Base-by-base conservation (phyloP, 2,888 invertebrate genomes). In the Hydrotaea diabolus region DNA sequence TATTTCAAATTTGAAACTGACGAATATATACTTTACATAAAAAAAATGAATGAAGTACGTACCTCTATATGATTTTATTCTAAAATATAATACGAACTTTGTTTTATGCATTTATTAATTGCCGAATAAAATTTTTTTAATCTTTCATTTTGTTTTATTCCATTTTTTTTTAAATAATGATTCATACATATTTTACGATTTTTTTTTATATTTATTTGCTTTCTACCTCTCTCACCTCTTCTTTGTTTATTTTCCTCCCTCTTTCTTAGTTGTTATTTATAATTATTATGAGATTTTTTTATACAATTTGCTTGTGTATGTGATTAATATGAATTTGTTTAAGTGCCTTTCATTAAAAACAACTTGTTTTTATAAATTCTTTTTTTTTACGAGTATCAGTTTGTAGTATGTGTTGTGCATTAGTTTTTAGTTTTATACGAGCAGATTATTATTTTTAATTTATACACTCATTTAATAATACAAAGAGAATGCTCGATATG, bases 321-420 rank as follows among this genome's bases (percentile, higher is more conserved):
- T 15, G 59, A 64, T 64, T 36, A 64, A 64, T 64, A 26, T 36
- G 19, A 31, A 36, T 17, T n/a, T 36, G 17, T 64, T 31, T 17
- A 64, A 64, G 64, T 36, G 64, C n/a, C n/a, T 36, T 36, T 36
- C 17, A 64, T 36, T 36, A 64, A 64, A 64, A 64, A 64, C 64
- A 64, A 64, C 64, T 64, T 64, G 31, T 64, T 64, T 31, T 64
- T 36, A 17, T 64, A 17, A 7, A 17, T 64, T 64, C 9, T 5
- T 62, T 64, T 64, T 13, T 1, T 49, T 21, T 2, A n/a, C 19
- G 2, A n/a, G n/a, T n/a, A n/a, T 19, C n/a, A 2, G 31, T 53
- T n/a, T 8, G 15, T 57, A 2, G 15, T 57, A 2, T 59, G 26
- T 26, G 59, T 59, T 59, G 23, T 26, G 17, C 1, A 15, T 59